Percentiles rank a stretch among this genome's conserved stretches.
These are phyloP conservation scores for Azemiops feae DNA, from an alignment of 2,113 vertebrate species.

Conservation along the genomic window DNA sequence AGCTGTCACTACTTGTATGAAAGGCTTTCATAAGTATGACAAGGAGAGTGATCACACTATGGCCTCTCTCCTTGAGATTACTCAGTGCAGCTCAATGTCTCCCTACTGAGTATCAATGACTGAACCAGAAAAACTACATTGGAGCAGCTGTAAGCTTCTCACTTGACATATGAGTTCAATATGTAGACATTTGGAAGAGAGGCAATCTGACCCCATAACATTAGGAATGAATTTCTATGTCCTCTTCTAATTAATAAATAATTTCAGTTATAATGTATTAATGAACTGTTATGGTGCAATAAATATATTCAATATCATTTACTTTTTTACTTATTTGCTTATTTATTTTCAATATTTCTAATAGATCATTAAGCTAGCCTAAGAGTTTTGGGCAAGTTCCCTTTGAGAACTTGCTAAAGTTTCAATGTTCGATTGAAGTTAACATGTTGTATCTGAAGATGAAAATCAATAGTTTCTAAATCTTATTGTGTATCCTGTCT, in stretches of 20 bases:
- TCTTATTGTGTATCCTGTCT: conserved; percentile 29
- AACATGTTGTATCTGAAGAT: conserved; percentile 9
- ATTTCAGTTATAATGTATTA: background rate
- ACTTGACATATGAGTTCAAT: background rate
- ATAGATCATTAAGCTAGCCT: background rate
- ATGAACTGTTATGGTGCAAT: background rate
- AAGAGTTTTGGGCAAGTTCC: background rate
- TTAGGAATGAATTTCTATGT: background rate
- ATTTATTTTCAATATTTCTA: background rate
- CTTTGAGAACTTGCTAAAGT: background rate
- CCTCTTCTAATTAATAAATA: background rate
- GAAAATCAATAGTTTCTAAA: conserved; percentile 10
- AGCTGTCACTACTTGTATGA: background rate
- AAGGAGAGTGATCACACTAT: background rate
- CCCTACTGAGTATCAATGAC: background rate
- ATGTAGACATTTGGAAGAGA: background rate
- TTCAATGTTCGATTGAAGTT: background rate
- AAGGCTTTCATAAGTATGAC: background rate
- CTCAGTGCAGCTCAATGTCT: background rate
- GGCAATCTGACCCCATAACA: background rate
- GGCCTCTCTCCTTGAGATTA: no score
- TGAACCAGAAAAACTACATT: background rate
- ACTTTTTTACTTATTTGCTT: background rate
- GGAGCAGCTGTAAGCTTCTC: background rate
- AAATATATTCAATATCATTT: background rate